These are phyloP conservation scores for Psilanteris sp. DNA, from an alignment of 1,140 invertebrate species.

Conservation along the genomic window DNA sequence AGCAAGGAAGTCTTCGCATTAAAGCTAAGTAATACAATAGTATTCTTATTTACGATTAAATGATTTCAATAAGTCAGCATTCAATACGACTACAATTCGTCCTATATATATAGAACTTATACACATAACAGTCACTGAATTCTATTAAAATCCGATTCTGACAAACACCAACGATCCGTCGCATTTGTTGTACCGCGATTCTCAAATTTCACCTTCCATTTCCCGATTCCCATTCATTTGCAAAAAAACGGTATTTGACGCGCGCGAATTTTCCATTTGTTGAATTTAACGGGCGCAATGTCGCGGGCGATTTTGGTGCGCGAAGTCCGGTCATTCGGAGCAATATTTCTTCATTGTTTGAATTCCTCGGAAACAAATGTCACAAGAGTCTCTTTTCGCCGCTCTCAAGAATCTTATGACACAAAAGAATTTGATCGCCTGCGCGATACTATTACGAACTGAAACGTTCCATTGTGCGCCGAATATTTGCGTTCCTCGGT, in stretches of 20 bases:
- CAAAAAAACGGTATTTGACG: slow-evolving; percentile 3
- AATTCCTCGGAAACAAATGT: slow-evolving; percentile 29
- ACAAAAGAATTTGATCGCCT: slow-evolving; percentile 47
- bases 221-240: too few relatives aligned
- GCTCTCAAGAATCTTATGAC: slow-evolving; percentile 35
- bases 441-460: slow-evolving; percentile 25
- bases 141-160: too few relatives aligned
- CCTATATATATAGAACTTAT: too few relatives aligned
- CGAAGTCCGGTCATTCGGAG: background rate
- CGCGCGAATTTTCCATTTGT: slow-evolving; percentile 10
- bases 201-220: too few relatives aligned
- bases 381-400: slow-evolving; percentile 12
- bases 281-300: background rate
- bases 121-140: too few relatives aligned
- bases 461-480: slow-evolving; percentile 32
- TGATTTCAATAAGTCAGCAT: too few relatives aligned
- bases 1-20: slow-evolving; percentile 3
- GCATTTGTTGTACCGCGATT: too few relatives aligned
- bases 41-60: too few relatives aligned
- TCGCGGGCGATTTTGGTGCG: slow-evolving; percentile 25
- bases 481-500: slow-evolving; percentile 13
- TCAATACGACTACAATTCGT: too few relatives aligned
- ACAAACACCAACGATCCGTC: too few relatives aligned
- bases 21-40: slow-evolving; percentile 15
- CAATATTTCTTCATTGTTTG: slow-evolving; percentile 38